Evolutionary conservation across 2,797 vertebrate genomes (phyloP), one percentile per base, ranked within the genome.

Genomic region (Pyrocephalus nanus): DNA sequence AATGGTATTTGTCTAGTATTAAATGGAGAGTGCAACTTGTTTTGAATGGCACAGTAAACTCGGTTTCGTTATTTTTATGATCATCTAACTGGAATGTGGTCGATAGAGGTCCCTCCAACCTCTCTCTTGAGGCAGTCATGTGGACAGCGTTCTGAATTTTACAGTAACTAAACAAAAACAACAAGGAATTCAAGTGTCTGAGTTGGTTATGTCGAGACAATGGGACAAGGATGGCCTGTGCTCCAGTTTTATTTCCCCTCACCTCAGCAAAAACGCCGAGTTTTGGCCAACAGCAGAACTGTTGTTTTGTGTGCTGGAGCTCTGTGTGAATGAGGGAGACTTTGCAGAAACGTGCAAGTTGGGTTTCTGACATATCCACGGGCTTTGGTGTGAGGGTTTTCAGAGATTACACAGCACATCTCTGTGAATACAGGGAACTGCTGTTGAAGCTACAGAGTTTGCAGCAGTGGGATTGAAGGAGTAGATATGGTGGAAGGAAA

Each of bases 151-250:
- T 97, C 78, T 78, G 91, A 87, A 72, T 94, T 92, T 88, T 86
- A 95, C 73, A 91, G 95, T 94, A 94, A 76, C 77, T 94, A 92
- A 93, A 91, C 93, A 94, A 88, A 95, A 96, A 86, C 91, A 96
- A 93, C 70, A 92, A 94, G 87, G 91, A 89, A 91, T 95, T 95
- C 69, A 96, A 94, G 77, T 88, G 92, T 94, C 96, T 87, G 64
- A 91, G 92, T 90, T 54, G 22, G 92, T 94, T 95, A 77, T 16
- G 86, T 48, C 2, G 43, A 90, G 94, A 96, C 96, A 91, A 95
- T 65, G 86, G 65, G 79, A 47, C 85, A 84, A 75, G 61, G 78
- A 48, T 87, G 27, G 55, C 57, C 79, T 75, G 84, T 45, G 93
- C 74, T 64, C 75, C 81, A 78, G 40, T 84, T 94, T 29, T 77